Evolutionary conservation across 2,888 invertebrate genomes (phyloP), one percentile per base, ranked within the genome.

Genomic region (Norana najaformis): DNA sequence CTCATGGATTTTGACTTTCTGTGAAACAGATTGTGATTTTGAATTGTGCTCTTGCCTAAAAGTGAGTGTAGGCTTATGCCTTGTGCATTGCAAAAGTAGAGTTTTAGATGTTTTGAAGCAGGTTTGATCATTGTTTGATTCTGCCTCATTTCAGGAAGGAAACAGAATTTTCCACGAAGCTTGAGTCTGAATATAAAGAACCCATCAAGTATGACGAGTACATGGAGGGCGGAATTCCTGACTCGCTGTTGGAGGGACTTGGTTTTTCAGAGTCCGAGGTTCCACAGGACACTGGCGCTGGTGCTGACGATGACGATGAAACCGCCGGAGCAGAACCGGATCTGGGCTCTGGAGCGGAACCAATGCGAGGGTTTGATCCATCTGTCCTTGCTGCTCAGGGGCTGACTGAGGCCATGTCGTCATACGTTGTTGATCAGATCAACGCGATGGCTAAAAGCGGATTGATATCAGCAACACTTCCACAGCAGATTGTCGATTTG

Each of bases 191-290:
- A 85, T 89, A 89, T 47, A 89, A 89, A 34, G 69, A 41, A 13
- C 47, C 89, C 20, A 89, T 89, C 5, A 89, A 69, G 37, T 89
- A 53, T n/a, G 89, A 89, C 89, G 89, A 89, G 37, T 53, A 69
- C 41, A 41, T 89, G 69, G 89, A 89, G 89, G 89, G 89, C 13
- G 89, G 89, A 69, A 89, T 89, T 35, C 89, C 89, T 23, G 47
- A 47, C 53, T 47, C 47, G n/a, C 69, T 89, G 16, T 36, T 89
- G 69, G 89, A 53, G 82, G 89, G 89, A 30, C 69, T 89, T 41
- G 89, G 89, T 23, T 89, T 89, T 20, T 34, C 41, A 16, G 89
- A 89, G 36, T 41, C 41, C 0, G 47, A 47, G 88, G 88, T 35
- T 38, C 88, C 41, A 6, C 37, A 41, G 88, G 39, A 37, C 39